Base-by-base conservation (phyloP, 2,797 vertebrate genomes). In the Thalassophryne amazonica region DNA sequence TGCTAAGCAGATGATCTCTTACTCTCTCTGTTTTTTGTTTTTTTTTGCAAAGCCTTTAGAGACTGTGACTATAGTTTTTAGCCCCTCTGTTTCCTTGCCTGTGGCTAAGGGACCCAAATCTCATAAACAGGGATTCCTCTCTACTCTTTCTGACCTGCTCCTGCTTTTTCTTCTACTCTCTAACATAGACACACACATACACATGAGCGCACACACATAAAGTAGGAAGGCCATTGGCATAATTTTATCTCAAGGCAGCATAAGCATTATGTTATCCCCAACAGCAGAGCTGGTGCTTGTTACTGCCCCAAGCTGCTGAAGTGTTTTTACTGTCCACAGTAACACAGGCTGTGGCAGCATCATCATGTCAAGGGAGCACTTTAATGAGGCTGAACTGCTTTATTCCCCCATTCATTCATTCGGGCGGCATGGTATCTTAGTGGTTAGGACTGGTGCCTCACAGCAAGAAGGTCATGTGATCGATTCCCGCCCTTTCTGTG, bases 91-190 rank as follows among this genome's bases (percentile, higher is more conserved):
- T 30, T 50, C 22, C 27, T 16, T 1, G 49, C 53, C 51, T 4
- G 60, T 13, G 42, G 60, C 45, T 5, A 21, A 43, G 47, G 5
- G 55, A 60, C 30, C 30, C 6, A 0, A 1, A 60, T 74, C 67
- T 64, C 49, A 18, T 34, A 14, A 51, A 29, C 56, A 43, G 39
- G 36, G 51, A 19, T 40, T 32, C 20, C 25, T 14, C n/a, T 33
- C 33, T 17, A 32, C 54, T 43, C 50, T 36, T 40, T 16, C 2
- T 36, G 34, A 69, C 50, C 50, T 5, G 16, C 50, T 51, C 69
- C 6, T 39, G 40, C 20, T 57, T 53, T 53, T 5, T 19, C 15
- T 36, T 20, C 50, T 20, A 5, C 30, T 20, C 20, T 10, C 18
- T 5, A 32, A 27, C 37, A 25, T 8, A 12, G 21, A 48, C 33